These are phyloP conservation scores for Phortica magna DNA, from an alignment of 2,888 invertebrate genomes.

Conservation along the genomic window DNA sequence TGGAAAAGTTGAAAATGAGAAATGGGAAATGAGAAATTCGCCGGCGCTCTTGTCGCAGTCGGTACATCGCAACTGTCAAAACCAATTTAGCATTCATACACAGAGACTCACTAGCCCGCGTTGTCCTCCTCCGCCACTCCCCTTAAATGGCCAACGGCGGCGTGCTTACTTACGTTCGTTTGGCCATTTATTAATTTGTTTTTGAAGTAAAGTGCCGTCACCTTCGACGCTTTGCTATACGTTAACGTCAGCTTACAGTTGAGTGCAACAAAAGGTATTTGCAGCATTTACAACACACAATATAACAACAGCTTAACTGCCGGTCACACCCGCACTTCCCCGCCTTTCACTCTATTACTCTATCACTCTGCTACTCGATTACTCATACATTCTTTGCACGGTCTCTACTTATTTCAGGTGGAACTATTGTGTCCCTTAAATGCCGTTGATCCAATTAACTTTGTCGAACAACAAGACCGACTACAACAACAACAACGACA, in stretches of 20 bases:
- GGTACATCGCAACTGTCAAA: conserved; percentile 58
- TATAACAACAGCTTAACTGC: not conserved
- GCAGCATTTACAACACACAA: not conserved
- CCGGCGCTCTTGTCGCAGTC: conserved; percentile 46
- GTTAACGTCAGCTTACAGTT: conserved; percentile 1
- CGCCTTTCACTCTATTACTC: not conserved
- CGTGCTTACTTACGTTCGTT: conserved; percentile 28
- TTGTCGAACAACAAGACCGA: conserved; percentile 70
- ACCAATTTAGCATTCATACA: conserved; percentile 56
- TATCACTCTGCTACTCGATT: conserved; percentile 18
- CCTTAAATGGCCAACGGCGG: conserved; percentile 28
- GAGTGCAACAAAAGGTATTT: conserved; percentile 18
- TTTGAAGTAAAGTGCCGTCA: not conserved
- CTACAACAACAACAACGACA: conserved; percentile 46
- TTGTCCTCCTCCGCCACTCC: conserved; percentile 25
- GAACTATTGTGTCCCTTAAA: conserved; percentile 78
- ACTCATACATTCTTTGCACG: conserved; percentile 12
- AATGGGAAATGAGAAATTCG: not conserved
- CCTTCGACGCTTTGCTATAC: conserved; percentile 7
- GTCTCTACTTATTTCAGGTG: conserved; percentile 63
- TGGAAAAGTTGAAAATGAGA: not conserved
- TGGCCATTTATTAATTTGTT: conserved; percentile 54
- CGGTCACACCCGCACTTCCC: not conserved
- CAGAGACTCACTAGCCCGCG: not conserved
- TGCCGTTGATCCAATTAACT: conserved; percentile 77